Evolutionary conservation across 2,113 vertebrate species (phyloP).

Genomic region (Poecilia latipinna): DNA sequence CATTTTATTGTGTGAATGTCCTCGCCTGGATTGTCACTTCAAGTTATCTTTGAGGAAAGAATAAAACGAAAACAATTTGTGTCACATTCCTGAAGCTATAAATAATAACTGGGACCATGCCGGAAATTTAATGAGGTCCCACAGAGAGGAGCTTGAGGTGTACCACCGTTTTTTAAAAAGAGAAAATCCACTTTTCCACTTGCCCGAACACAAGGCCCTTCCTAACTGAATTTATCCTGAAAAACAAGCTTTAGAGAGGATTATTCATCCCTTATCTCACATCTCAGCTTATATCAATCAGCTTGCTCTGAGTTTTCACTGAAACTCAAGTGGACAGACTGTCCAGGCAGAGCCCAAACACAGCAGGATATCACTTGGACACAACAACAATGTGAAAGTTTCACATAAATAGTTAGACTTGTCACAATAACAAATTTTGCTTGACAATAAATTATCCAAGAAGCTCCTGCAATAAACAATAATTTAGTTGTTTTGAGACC

Average conservation of each 20-base stretch:
- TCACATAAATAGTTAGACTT: neutral
- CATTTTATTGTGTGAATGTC: neutral
- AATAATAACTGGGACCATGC: slow-evolving; percentile 35
- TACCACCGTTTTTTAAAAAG: slow-evolving; percentile 48
- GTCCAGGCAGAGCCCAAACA: neutral
- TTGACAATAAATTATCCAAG: too few species aligned
- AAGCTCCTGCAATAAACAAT: too few species aligned
- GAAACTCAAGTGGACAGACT: neutral
- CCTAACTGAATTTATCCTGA: slow-evolving; percentile 41
- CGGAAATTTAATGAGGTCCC: slow-evolving; percentile 45
- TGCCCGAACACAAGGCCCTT: slow-evolving; percentile 58
- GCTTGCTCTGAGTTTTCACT: slow-evolving; percentile 14
- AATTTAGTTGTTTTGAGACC: too few species aligned
- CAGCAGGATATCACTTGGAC: slow-evolving; percentile 7
- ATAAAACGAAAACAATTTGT: slow-evolving; percentile 4
- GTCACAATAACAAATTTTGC: too few species aligned
- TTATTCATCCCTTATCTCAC: slow-evolving; percentile 29
- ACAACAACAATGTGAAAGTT: slow-evolving; percentile 1
- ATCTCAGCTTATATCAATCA: slow-evolving; percentile 17
- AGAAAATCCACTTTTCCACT: slow-evolving; percentile 75
- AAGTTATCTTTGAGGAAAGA: slow-evolving; percentile 16
- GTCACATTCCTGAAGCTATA: slow-evolving; percentile 45
- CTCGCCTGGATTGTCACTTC: neutral
- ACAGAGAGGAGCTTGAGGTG: slow-evolving; percentile 39
- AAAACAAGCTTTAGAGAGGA: slow-evolving; percentile 11